These are phyloP conservation scores for Heliconius hortense DNA, from an alignment of 2,888 invertebrate species.

Conservation along the genomic window DNA sequence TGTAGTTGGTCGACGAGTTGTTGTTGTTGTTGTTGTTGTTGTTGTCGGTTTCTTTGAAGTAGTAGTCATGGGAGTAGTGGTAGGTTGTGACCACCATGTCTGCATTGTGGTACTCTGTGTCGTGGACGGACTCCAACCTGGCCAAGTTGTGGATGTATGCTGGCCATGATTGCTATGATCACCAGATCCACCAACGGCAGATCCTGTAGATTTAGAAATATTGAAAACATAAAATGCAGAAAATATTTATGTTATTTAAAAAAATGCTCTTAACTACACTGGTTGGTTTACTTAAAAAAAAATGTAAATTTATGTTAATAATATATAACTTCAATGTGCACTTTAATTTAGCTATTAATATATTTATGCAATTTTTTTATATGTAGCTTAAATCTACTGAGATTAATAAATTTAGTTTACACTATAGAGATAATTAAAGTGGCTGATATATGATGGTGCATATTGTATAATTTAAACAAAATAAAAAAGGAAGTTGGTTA, in stretches of 20 bases:
- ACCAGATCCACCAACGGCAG: conserved; percentile 54
- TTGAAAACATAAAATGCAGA: neutral
- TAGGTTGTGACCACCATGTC: conserved; percentile 65
- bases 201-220: conserved; percentile 40
- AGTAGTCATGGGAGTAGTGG: conserved; percentile 50
- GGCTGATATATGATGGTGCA: neutral
- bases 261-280: too few species aligned
- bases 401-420: too few species aligned
- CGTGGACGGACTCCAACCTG: conserved; percentile 67
- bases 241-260: neutral
- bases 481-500: too few species aligned
- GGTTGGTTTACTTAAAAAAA: too few species aligned
- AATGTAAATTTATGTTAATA: too few species aligned
- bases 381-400: neutral
- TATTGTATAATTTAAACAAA: neutral
- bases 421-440: neutral
- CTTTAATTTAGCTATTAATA: too few species aligned
- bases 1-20: conserved; percentile 51
- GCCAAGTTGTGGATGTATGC: conserved; percentile 67
- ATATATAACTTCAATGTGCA: too few species aligned
- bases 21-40: conserved; percentile 49
- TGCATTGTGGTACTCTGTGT: conserved; percentile 55
- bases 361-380: too few species aligned
- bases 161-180: conserved; percentile 57
- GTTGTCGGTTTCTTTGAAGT: conserved; percentile 49